phyloP scores from a whole-genome alignment of 2,113 vertebrate species.

The Jacana jacana region DNA sequence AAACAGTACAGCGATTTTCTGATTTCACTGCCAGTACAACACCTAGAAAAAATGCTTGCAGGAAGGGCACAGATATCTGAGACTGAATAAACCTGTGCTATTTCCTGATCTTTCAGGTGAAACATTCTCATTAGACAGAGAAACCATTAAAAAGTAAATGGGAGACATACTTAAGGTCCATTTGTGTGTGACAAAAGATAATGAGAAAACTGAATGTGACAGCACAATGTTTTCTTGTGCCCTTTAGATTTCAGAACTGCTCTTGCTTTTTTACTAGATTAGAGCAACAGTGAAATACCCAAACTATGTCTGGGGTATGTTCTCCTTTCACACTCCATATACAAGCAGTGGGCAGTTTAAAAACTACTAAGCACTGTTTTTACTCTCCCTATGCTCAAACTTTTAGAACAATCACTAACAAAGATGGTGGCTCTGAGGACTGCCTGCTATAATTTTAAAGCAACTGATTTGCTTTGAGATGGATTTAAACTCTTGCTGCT shows the following conservation, averaged over 20 bases:
- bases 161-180: not conserved
- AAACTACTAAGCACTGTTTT: not conserved
- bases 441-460: conserved; percentile 23
- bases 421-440: not conserved
- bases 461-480: conserved; percentile 36
- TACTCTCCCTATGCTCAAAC: not conserved
- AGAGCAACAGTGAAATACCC: not conserved
- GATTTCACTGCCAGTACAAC: conserved; percentile 37
- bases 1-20: not conserved
- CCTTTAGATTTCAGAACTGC: not conserved
- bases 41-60: not conserved
- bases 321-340: not conserved
- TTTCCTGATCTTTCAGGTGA: not conserved
- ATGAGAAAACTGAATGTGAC: not conserved
- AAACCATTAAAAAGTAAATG: not conserved
- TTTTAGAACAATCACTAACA: not conserved
- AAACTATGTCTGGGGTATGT: not conserved
- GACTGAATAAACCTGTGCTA: conserved; percentile 8
- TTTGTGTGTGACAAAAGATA: not conserved
- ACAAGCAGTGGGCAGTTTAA: not conserved
- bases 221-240: not conserved
- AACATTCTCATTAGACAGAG: not conserved
- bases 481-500: conserved; percentile 22
- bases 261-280: not conserved
- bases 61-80: not conserved